A percentile compares a stretch with the other conserved stretches of the same genome.
Evolutionary conservation across 2,113 vertebrate species (phyloP).

Genomic region (Microtus richardsoni): DNA sequence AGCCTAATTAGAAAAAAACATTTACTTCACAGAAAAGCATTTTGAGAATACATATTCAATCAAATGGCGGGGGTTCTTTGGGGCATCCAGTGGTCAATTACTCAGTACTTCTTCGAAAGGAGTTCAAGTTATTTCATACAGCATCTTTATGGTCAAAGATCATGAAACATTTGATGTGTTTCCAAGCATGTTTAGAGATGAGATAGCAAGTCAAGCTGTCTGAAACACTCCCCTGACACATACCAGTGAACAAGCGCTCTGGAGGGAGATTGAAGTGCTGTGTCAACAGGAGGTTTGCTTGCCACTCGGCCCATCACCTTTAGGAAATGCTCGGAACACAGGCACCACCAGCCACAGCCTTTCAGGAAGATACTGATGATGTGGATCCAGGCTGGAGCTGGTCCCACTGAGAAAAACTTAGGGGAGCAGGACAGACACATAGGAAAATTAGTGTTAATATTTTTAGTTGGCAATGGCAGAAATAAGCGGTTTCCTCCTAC

Average conservation of each 20-base stretch:
- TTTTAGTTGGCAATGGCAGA: slow-evolving; percentile 7
- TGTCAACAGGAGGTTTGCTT: not conserved
- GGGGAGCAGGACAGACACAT: not conserved
- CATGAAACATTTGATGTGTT: slow-evolving; percentile 37
- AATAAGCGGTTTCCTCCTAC: not conserved
- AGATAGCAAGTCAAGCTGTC: not conserved
- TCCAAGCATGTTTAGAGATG: not conserved
- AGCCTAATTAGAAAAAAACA: slow-evolving; percentile 76
- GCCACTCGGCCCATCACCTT: slow-evolving; percentile 20
- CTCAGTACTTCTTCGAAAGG: slow-evolving; percentile 21
- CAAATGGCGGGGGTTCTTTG: slow-evolving; percentile 44
- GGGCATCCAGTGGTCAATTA: slow-evolving; percentile 21
- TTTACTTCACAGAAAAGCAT: slow-evolving; percentile 70
- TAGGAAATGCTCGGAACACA: slow-evolving; percentile 19
- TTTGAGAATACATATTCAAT: slow-evolving; percentile 63
- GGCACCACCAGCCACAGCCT: not conserved
- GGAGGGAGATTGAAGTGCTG: not conserved
- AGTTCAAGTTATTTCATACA: slow-evolving; percentile 3
- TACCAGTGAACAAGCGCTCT: not conserved
- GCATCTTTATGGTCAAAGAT: not conserved
- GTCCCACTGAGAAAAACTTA: not conserved
- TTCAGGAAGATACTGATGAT: not conserved
- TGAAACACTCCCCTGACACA: not conserved
- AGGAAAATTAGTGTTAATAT: not conserved
- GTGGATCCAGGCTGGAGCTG: not conserved